Evolutionary conservation across 2,888 invertebrate species (phyloP).

Genomic region (Cecidostiba fungosa): DNA sequence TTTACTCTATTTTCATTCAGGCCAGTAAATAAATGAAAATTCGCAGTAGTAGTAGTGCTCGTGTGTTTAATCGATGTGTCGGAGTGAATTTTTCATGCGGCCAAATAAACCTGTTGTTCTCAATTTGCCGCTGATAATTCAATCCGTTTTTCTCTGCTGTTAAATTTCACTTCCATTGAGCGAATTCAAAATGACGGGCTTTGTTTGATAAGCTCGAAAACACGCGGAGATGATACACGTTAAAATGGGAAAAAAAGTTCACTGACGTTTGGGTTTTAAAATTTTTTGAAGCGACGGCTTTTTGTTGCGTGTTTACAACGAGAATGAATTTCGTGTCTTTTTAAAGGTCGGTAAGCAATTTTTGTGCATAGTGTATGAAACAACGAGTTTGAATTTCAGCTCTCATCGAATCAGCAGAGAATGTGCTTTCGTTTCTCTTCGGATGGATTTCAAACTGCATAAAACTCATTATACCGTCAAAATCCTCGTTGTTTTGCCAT

Average conservation of each 20-base stretch:
- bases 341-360: background rate
- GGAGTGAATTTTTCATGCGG: background rate
- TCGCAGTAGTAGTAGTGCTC: background rate
- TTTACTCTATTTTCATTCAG: slow-evolving; percentile 1
- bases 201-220: background rate
- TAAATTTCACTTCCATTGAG: background rate
- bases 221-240: background rate
- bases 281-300: background rate
- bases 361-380: background rate
- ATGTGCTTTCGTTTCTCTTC: too few relatives aligned
- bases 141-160: background rate
- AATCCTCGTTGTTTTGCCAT: too few relatives aligned
- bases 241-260: background rate
- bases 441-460: too few relatives aligned
- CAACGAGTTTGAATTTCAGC: background rate
- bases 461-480: too few relatives aligned
- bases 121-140: background rate
- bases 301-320: too few relatives aligned
- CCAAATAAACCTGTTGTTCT: background rate
- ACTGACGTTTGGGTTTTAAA: background rate
- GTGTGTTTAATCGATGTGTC: background rate
- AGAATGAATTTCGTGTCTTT: too few relatives aligned
- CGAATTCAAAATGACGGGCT: background rate
- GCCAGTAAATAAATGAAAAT: background rate
- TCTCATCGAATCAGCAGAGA: too few relatives aligned